Conservation (phyloP, 92 coral and sea anemone genomes). For the Porites evermanni region DNA sequence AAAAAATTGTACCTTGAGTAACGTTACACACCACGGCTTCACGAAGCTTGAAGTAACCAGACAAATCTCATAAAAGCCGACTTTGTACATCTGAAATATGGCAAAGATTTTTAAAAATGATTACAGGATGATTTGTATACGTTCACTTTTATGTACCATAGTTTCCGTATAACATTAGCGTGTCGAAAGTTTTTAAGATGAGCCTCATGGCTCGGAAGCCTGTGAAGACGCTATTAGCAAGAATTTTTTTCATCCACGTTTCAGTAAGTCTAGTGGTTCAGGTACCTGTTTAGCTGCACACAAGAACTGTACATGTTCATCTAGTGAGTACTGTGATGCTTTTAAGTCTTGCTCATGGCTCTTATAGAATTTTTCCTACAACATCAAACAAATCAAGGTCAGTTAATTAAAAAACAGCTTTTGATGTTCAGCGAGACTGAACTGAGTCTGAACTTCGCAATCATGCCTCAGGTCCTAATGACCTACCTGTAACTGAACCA, state of each 20-base stretch:
- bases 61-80: constrained; percentile 18
- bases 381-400: neutral
- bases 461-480: neutral
- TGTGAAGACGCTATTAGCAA: too few relatives aligned
- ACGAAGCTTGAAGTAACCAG: constrained; percentile 27
- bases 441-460: neutral
- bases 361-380: constrained; percentile 15
- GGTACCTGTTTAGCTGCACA: constrained; percentile 37
- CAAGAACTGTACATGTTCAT: constrained; percentile 15
- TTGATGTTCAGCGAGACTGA: neutral
- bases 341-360: neutral
- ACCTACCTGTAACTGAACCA: constrained; percentile 35
- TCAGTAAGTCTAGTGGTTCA: neutral
- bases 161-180: neutral
- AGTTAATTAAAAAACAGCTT: neutral
- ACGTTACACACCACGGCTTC: constrained; percentile 46
- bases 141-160: too few relatives aligned
- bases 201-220: too few relatives aligned
- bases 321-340: constrained; percentile 17
- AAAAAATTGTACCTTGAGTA: constrained; percentile 35
- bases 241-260: too few relatives aligned
- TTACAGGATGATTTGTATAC: too few relatives aligned
- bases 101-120: neutral
- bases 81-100: constrained; percentile 30
- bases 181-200: neutral